Conservation (phyloP, 2,113 vertebrate species). For the Mustela nigripes region DNA sequence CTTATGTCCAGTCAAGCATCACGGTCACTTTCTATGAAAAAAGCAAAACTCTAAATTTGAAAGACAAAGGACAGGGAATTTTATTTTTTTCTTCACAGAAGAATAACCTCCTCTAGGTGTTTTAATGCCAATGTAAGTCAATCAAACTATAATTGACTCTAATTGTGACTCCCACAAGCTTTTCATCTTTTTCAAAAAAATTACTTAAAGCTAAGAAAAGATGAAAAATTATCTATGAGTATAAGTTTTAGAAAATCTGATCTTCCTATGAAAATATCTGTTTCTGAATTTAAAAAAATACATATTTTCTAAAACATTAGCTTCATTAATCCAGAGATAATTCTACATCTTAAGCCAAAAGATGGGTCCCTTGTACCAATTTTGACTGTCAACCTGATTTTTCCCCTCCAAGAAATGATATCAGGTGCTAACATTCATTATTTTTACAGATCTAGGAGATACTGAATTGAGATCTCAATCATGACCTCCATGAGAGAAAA, state of each 20-base stretch:
- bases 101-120: conserved; percentile 55
- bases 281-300: background rate
- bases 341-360: background rate
- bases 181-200: conserved; percentile 64
- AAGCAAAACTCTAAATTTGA: conserved; percentile 25
- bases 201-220: conserved; percentile 72
- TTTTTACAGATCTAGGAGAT: background rate
- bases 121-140: conserved; percentile 73
- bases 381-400: background rate
- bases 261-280: conserved; percentile 26
- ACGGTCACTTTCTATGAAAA: conserved; percentile 5
- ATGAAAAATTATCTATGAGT: conserved; percentile 77
- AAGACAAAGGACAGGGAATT: background rate
- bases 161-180: conserved; percentile 73
- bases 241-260: conserved; percentile 52
- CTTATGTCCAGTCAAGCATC: background rate
- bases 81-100: conserved; percentile 59
- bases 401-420: background rate
- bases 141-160: conserved; percentile 78
- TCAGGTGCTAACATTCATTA: background rate
- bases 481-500: background rate
- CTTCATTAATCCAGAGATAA: background rate
- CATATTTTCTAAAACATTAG: background rate
- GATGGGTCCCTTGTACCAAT: background rate
- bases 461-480: background rate